Conservation (phyloP, 2,113 vertebrate species). For the Laticauda laticaudata region DNA sequence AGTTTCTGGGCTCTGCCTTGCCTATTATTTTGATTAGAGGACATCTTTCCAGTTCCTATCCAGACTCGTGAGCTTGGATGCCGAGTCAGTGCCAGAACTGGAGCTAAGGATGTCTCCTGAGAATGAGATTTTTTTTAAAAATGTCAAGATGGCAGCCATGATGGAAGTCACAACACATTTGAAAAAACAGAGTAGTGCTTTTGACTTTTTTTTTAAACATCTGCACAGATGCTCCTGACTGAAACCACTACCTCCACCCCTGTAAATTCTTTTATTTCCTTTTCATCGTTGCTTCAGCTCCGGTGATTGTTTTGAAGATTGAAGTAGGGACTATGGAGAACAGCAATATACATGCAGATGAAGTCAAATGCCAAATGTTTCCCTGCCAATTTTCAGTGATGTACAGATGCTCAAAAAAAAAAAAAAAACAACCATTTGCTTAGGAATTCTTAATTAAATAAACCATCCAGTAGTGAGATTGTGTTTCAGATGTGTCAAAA, state of each 20-base stretch:
- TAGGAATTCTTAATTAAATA: slow-evolving; percentile 66
- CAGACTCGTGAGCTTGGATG: not conserved
- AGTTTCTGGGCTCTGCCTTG: no score
- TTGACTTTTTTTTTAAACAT: not conserved
- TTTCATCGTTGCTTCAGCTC: not conserved
- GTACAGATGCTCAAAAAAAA: slow-evolving; percentile 49
- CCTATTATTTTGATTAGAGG: not conserved
- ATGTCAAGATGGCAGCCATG: no score
- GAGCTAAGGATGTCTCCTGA: no score
- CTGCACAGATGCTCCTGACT: not conserved
- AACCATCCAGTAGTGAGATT: slow-evolving; percentile 44
- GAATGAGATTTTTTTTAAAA: no score
- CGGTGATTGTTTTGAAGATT: slow-evolving; percentile 21
- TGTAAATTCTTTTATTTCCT: slow-evolving; percentile 1
- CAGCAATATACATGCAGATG: slow-evolving; percentile 58
- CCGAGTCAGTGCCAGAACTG: slow-evolving; percentile 1
- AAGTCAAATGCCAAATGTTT: slow-evolving; percentile 25
- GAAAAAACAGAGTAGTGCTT: not conserved
- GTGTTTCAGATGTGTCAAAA: slow-evolving; percentile 51
- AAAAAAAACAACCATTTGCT: slow-evolving; percentile 44
- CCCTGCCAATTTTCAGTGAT: slow-evolving; percentile 55
- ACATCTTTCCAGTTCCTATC: no score
- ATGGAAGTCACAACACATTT: no score
- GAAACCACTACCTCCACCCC: not conserved
- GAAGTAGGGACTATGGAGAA: slow-evolving; percentile 51